Conservation (phyloP, 2,797 vertebrate genomes). For the Manis javanica region DNA sequence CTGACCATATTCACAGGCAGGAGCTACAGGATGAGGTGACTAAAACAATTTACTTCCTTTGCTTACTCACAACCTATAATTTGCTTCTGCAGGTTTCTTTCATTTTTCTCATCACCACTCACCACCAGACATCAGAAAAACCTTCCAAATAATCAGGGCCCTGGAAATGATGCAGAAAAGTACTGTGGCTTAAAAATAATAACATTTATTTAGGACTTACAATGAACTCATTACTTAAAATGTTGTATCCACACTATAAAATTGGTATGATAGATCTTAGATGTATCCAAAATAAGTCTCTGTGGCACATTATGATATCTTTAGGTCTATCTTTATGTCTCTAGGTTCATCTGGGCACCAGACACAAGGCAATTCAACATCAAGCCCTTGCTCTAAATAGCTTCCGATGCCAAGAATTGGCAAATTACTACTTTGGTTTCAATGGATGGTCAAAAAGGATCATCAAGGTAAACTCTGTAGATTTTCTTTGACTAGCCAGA, state of each 20-base stretch:
- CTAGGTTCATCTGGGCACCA: conserved; percentile 90
- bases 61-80: neutral
- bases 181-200: neutral
- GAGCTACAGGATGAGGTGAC: neutral
- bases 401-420: conserved; percentile 90
- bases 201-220: neutral
- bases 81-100: neutral
- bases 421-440: conserved; percentile 93
- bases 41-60: neutral
- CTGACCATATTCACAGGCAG: neutral
- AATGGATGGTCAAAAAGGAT: conserved; percentile 92
- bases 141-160: neutral
- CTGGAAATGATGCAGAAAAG: neutral
- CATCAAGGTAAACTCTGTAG: conserved; percentile 86
- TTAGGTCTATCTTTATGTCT: neutral
- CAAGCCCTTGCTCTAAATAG: conserved; percentile 85
- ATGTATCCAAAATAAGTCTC: neutral
- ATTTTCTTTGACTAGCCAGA: neutral
- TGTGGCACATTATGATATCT: neutral
- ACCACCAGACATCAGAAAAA: neutral
- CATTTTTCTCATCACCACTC: neutral
- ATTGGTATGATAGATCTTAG: neutral
- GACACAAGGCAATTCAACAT: conserved; percentile 78
- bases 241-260: neutral
- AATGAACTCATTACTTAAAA: neutral